These are phyloP conservation scores for Brachycybe producta DNA, from an alignment of 2,888 invertebrate genomes.

Conservation along the genomic window DNA sequence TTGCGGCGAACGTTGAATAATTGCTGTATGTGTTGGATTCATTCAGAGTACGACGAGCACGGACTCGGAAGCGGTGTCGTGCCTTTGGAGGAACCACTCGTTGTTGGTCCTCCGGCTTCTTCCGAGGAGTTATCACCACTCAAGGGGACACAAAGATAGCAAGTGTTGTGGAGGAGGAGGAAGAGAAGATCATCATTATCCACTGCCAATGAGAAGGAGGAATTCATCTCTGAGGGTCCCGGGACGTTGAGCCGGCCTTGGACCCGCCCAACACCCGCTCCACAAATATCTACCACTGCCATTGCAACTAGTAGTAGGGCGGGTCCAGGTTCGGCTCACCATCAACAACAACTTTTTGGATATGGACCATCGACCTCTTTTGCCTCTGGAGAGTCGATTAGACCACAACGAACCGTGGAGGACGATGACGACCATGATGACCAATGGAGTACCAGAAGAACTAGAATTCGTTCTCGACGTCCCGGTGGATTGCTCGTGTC, in stretches of 20 bases:
- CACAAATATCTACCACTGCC: not conserved
- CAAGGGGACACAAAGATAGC: slow-evolving; percentile 11
- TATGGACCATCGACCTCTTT: slow-evolving; percentile 2
- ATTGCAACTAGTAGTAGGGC: not conserved
- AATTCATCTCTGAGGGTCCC: slow-evolving; percentile 1
- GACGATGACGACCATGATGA: not conserved
- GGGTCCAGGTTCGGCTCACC: slow-evolving; percentile 12
- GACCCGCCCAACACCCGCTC: slow-evolving; percentile 11
- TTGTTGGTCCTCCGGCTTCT: no score
- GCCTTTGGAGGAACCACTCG: no score
- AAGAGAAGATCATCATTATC: no score
- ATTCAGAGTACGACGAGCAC: no score
- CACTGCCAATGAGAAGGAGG: not conserved
- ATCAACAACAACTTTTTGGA: not conserved
- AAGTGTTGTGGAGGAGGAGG: slow-evolving; percentile 12
- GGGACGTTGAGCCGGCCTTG: slow-evolving; percentile 14
- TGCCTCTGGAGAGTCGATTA: slow-evolving; percentile 2
- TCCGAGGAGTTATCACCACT: not conserved
- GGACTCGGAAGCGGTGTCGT: no score
- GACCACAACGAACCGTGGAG: not conserved
- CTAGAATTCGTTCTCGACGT: no score
- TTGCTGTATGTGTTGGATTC: no score
- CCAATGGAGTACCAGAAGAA: no score
- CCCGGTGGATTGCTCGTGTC: slow-evolving; percentile 18
- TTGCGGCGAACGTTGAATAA: no score